Evolutionary conservation across 2,797 vertebrate species (phyloP), one percentile per base, ranked within the genome.

Genomic region (Rhyacichthys aspro): DNA sequence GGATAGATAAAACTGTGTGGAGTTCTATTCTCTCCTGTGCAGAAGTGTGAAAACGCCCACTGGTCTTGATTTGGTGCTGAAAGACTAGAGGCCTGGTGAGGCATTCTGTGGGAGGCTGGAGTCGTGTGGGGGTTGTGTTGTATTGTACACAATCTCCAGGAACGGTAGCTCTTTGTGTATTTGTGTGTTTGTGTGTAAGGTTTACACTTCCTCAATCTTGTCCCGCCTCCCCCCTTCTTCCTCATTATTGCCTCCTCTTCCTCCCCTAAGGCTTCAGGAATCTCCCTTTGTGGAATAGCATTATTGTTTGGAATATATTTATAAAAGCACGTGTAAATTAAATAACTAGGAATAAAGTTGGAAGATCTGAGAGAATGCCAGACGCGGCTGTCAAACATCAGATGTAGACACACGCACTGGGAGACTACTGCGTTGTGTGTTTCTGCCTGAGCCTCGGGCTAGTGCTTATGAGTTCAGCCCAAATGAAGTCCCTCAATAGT

Each of bases 11-110:
- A 64, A 77, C 61, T 28, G 63, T 52, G 55, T 62, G 81, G 50
- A 32, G 33, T 70, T 86, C 68, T 80, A 62, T 83, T 86, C 69
- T 79, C 62, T 75, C 54, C 57, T 65, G 42, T 52, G 64, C 68
- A 67, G 43, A 74, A 84, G 81, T 81, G 82, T 67, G 83, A 88
- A 79, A 74, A 85, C 82, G 71, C 86, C 89, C 83, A 88, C 88
- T 3, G 34, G 42, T 83, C 86, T 78, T 87, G 86, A 88, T 89
- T 81, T 83, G 84, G 78, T 88, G 81, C 86, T 85, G 77, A 77
- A 84, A 81, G 84, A 89, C 77, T 84, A 81, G 77, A 86, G 78
- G 86, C 78, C 81, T 79, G 74, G 72, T 76, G 84, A 87, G 85
- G 86, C 80, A 82, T 87, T 87, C 79, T 86, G 86, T 85, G 67